Evolutionary conservation across 1,140 invertebrate genomes (phyloP).

Genomic region (Cydia splendana): DNA sequence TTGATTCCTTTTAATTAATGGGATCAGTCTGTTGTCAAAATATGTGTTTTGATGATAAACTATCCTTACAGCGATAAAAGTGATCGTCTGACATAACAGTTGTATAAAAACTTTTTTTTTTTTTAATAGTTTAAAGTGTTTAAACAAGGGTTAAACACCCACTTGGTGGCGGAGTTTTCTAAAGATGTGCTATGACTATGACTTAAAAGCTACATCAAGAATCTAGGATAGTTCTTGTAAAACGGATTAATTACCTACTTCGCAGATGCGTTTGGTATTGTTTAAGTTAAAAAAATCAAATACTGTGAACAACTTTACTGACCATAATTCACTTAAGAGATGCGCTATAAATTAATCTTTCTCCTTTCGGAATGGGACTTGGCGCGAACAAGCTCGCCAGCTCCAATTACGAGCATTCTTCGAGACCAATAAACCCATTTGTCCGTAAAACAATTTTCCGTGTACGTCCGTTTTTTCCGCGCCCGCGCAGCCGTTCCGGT

Average conservation of each 20-base stretch:
- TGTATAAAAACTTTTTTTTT: no score
- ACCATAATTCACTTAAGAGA: not conserved
- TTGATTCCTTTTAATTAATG: not conserved
- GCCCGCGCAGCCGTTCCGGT: slow-evolving; percentile 20
- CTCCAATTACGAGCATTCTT: slow-evolving; percentile 11
- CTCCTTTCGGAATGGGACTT: not conserved
- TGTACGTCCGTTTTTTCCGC: slow-evolving; percentile 1
- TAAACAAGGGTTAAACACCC: no score
- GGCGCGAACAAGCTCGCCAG: slow-evolving; percentile 9
- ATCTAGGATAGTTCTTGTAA: not conserved
- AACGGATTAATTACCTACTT: not conserved
- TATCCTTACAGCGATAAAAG: not conserved
- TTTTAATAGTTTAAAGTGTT: no score
- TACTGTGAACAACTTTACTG: not conserved
- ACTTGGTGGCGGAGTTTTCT: no score
- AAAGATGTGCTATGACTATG: no score
- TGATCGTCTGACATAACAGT: no score
- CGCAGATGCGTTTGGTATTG: not conserved
- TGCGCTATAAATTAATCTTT: slow-evolving; percentile 1
- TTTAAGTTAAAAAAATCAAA: not conserved
- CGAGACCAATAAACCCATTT: slow-evolving; percentile 32
- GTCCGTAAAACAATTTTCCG: slow-evolving; percentile 24
- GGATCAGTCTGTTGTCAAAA: not conserved
- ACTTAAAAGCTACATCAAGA: no score
- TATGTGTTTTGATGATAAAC: not conserved